These are phyloP conservation scores for Sinocyclocheilus anophthalmus DNA, from an alignment of 2,113 vertebrate species.

Conservation along the genomic window DNA sequence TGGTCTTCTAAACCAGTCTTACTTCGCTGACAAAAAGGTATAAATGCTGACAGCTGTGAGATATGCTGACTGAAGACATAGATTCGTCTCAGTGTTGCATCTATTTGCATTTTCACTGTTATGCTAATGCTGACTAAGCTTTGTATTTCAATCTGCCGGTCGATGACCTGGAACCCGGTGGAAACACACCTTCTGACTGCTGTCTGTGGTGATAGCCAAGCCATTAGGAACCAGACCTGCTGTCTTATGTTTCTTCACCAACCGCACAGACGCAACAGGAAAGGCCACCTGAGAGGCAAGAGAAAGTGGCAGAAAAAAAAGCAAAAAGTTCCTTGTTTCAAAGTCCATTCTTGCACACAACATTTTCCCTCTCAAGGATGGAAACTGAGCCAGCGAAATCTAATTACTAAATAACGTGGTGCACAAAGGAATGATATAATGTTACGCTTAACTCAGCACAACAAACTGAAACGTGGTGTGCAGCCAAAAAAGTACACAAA, in stretches of 20 bases:
- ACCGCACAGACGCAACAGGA: constrained; percentile 85
- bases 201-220: constrained; percentile 90
- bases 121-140: constrained; percentile 27
- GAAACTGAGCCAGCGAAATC: not conserved
- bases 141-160: constrained; percentile 46
- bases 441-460: constrained; percentile 16
- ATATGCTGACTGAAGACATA: not conserved
- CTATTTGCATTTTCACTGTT: constrained; percentile 48
- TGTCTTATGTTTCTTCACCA: constrained; percentile 95
- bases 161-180: not conserved
- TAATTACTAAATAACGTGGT: constrained; percentile 3
- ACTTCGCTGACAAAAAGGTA: not conserved
- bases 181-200: constrained; percentile 85
- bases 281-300: constrained; percentile 82
- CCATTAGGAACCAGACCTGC: constrained; percentile 92
- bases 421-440: not conserved
- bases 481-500: not conserved
- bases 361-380: not conserved
- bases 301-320: constrained; percentile 5
- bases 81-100: not conserved
- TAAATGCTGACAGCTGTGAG: not conserved
- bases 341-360: constrained; percentile 44
- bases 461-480: not conserved
- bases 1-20: not conserved
- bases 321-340: constrained; percentile 55